phyloP scores from a whole-genome alignment of 2,888 invertebrate genomes.

The Stictocephala bisonia region DNA sequence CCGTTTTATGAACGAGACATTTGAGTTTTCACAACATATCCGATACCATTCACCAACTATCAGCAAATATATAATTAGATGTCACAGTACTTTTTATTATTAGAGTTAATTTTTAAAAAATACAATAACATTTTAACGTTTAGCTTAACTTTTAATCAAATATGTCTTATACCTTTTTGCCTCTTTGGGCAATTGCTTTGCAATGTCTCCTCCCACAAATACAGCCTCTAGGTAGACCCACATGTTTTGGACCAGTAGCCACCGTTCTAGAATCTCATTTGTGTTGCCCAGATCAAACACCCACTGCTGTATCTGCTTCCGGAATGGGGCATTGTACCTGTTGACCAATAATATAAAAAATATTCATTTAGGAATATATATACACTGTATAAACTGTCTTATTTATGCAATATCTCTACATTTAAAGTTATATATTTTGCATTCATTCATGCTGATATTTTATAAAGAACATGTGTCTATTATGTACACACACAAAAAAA shows the following conservation, averaged over 20 bases:
- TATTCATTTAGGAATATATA: not conserved
- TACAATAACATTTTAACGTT: too few relatives aligned
- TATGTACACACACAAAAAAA: too few relatives aligned
- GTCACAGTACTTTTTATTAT: too few relatives aligned
- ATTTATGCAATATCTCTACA: too few relatives aligned
- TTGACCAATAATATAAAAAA: too few relatives aligned
- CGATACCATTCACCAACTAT: too few relatives aligned
- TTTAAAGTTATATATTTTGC: not conserved
- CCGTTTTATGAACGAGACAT: too few relatives aligned
- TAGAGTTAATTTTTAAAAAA: too few relatives aligned
- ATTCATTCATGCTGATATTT: not conserved
- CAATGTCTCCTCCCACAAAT: constrained; percentile 98
- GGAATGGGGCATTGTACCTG: constrained; percentile 95
- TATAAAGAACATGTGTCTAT: too few relatives aligned
- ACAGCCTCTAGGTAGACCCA: constrained; percentile 99
- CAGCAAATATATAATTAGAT: too few relatives aligned
- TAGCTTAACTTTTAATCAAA: too few relatives aligned
- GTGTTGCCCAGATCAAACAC: constrained; percentile 93
- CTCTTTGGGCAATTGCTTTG: constrained; percentile 96
- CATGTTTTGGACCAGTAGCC: constrained; percentile 97
- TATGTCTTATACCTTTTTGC: constrained; percentile 74
- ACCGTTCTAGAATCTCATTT: constrained; percentile 95
- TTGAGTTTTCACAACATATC: too few relatives aligned
- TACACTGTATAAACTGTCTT: not conserved
- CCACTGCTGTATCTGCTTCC: constrained; percentile 97